Evolutionary conservation across 2,888 invertebrate species (phyloP), one percentile per base, ranked within the genome.

Genomic region (Calameuta idolon): DNA sequence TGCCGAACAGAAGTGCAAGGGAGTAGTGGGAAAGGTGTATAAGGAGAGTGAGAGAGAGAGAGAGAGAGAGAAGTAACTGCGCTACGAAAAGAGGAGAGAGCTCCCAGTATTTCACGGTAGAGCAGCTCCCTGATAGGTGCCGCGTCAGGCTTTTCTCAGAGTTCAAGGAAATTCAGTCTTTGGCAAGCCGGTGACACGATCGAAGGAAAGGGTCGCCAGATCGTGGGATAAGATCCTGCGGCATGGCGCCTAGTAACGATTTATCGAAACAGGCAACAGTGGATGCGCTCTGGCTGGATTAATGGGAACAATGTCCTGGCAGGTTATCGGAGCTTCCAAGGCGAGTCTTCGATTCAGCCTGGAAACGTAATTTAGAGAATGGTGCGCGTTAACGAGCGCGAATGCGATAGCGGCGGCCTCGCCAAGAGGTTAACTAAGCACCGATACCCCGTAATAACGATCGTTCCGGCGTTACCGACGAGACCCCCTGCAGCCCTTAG

Each of bases 111-210:
- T 86, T 89, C 86, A 89, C 88, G 86, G 86, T 84, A 85, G 82
- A 84, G 80, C 86, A 85, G 85, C 87, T 82, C 82, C 85, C 83
- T 84, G 84, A 89, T 83, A 82, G 80, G 82, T 87, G 87, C 88
- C 83, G 83, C 89, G 89, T 89, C 89, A 89, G 89, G 87, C 85
- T 83, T 89, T 87, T 87, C 85, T 82, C 84, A 84, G 83, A 85
- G 83, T 85, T 85, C 84, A 85, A 87, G 84, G 86, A 84, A 83
- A 79, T 85, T 87, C 82, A 82, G 83, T 79, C 12, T 78, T 78
- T 74, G 75, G 69, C 77, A 77, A 76, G 81, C 76, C 69, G 40
- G 40, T 40, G 40, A 40, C 40, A 40, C 40, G 40, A 40, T 40
- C 40, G 40, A 40, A 40, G 40, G 40, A 40, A 40, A 40, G 40